Base-by-base conservation (phyloP, 2,888 invertebrate species). In the Hanleya hanleyi region DNA sequence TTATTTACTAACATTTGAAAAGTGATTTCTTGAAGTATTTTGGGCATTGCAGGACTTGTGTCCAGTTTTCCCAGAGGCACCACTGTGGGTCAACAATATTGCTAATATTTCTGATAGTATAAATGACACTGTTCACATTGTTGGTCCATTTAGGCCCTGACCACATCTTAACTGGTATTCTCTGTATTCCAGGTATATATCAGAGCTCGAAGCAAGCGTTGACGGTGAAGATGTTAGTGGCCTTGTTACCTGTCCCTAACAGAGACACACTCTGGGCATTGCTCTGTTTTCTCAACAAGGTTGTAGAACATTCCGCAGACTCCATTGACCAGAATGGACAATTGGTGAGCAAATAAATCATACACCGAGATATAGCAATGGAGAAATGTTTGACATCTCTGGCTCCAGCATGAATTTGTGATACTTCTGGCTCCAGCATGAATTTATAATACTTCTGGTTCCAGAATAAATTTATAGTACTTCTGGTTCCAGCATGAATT, bases 241-340 rank as follows among this genome's bases (percentile, higher is more conserved):
- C 96, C 90, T 92, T 98, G 69, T 92, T 98, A 67, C 97, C 97
- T 12, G 93, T 95, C 1, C 94, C 95, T 0, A 96, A 97, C 91
- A 93, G 97, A 64, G 97, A 98, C 92, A 98, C 97, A 0, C 93
- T 98, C 33, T 94, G 93, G 91, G 94, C 95, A 3, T 92, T 98
- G 76, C 92, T 98, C 51, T 93, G 93, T 83, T 97, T 98, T 91
- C 93, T 97, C 69, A 93, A 94, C 37, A 94, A 94, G 81, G 94
- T 97, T 36, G 94, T 95, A 0, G 92, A 93, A 73, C 93, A 95
- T 91, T 93, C 95, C 62, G 93, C 93, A 62, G 96, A 96, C 89
- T 91, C 92, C 68, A 92, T 92, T 72, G 92, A 92, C 79, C 92
- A 92, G 75, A 80, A 83, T 38, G 90, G 90, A 69, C 78, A 86